phyloP scores from a whole-genome alignment of 23 tunicate species.

The Ascidia mentula region DNA sequence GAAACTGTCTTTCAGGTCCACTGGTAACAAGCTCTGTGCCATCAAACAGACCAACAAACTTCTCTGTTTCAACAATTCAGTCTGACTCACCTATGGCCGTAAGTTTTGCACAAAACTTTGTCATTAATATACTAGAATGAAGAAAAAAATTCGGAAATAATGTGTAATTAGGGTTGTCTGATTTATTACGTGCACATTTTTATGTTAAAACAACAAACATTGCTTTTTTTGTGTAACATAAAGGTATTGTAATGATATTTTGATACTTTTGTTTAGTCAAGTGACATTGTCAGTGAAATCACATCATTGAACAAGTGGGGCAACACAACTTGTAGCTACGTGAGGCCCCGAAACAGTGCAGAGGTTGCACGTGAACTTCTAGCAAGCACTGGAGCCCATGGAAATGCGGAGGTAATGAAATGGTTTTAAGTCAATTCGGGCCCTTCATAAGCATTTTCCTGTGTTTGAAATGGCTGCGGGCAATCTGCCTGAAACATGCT shows the following conservation, averaged over 20 bases:
- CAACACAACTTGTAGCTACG: not conserved
- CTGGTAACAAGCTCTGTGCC: too few relatives aligned
- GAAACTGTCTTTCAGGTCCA: too few relatives aligned
- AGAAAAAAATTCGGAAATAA: not conserved
- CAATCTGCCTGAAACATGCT: too few relatives aligned
- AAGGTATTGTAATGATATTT: not conserved
- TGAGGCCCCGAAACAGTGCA: constrained; percentile 17
- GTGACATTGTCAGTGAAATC: constrained; percentile 1
- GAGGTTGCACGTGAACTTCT: constrained; percentile 29
- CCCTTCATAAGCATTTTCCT: too few relatives aligned
- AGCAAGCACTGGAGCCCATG: constrained; percentile 26
- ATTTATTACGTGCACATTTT: not conserved
- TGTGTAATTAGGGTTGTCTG: not conserved
- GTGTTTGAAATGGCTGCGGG: too few relatives aligned
- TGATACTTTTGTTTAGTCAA: not conserved
- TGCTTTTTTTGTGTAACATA: not conserved
- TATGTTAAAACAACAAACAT: not conserved
- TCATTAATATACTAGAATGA: too few relatives aligned
- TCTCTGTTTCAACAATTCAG: too few relatives aligned
- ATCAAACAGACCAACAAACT: too few relatives aligned
- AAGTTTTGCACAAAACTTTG: too few relatives aligned
- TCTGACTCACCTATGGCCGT: too few relatives aligned
- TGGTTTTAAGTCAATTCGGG: too few relatives aligned
- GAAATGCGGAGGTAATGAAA: constrained; percentile 6
- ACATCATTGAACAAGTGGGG: not conserved